A percentile compares a stretch with the other conserved stretches of the same genome.
Conservation (phyloP, 1,140 invertebrate species). For the Papilio polytes region DNA sequence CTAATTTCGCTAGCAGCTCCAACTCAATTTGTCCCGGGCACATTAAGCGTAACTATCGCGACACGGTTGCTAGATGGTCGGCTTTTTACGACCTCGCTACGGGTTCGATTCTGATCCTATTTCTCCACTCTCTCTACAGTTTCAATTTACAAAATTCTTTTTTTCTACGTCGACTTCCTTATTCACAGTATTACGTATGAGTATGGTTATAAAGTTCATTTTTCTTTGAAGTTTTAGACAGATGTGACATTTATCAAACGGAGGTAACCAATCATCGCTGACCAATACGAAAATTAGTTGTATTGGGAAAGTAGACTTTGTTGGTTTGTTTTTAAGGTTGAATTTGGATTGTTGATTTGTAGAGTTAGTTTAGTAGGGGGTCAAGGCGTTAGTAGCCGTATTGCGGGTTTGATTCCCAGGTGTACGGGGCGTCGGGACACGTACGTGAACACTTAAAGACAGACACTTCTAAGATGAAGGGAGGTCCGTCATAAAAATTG, state of each 20-base stretch:
- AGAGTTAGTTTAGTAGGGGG: constrained; percentile 55
- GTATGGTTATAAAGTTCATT: constrained; percentile 45
- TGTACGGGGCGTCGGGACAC: constrained; percentile 72
- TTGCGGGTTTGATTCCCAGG: constrained; percentile 82
- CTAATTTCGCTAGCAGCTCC: constrained; percentile 73
- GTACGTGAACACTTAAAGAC: constrained; percentile 78
- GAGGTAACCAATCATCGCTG: constrained; percentile 70
- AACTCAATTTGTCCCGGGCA: constrained; percentile 80
- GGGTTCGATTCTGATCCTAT: constrained; percentile 66
- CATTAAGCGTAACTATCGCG: constrained; percentile 78
- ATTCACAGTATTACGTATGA: constrained; percentile 26
- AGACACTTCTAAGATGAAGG: constrained; percentile 78
- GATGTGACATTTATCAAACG: constrained; percentile 53
- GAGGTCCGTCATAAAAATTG: constrained; percentile 81
- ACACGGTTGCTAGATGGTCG: constrained; percentile 68
- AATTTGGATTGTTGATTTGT: constrained; percentile 46
- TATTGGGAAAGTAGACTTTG: constrained; percentile 48
- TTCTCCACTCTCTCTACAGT: constrained; percentile 65
- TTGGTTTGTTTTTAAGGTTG: constrained; percentile 37
- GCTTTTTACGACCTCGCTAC: constrained; percentile 68
- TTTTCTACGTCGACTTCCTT: constrained; percentile 40
- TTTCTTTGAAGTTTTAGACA: constrained; percentile 44
- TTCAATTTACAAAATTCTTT: constrained; percentile 76
- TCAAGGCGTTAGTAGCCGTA: constrained; percentile 74
- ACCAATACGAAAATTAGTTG: constrained; percentile 52